A percentile compares a stretch with the other conserved stretches of the same genome.
Evolutionary conservation across 2,888 invertebrate genomes (phyloP).

Genomic region (Serripes groenlandicus): DNA sequence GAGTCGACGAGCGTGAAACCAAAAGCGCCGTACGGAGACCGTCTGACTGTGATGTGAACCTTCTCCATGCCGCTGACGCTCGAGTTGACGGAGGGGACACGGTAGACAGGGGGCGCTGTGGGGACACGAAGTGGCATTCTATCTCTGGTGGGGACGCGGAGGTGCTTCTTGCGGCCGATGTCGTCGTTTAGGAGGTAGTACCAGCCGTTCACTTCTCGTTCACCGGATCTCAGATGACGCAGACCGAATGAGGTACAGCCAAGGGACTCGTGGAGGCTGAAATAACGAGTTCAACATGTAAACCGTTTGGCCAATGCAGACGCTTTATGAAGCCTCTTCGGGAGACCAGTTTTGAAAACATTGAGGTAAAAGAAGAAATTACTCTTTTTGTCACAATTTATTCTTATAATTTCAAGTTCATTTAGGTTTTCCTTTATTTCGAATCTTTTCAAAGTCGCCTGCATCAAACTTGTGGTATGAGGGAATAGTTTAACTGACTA

Average conservation of each 20-base stretch:
- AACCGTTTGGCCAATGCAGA: too few species aligned
- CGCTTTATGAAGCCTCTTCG: too few species aligned
- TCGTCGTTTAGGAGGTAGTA: conserved; percentile 91
- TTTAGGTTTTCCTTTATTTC: too few species aligned
- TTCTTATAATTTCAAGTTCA: too few species aligned
- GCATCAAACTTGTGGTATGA: too few species aligned
- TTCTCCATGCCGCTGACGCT: conserved; percentile 47
- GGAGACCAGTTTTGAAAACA: too few species aligned
- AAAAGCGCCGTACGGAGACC: conserved; percentile 77
- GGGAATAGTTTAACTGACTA: too few species aligned
- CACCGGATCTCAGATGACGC: conserved; percentile 90
- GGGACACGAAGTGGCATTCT: conserved; percentile 44
- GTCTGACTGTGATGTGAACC: conserved; percentile 66
- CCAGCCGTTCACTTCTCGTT: conserved; percentile 90
- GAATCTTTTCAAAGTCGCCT: too few species aligned
- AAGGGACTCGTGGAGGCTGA: conserved; percentile 95
- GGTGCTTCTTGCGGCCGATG: conserved; percentile 88
- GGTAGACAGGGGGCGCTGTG: background rate
- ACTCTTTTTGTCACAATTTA: too few species aligned
- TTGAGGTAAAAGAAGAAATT: too few species aligned
- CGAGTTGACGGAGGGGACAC: conserved; percentile 56
- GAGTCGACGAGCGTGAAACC: conserved; percentile 83
- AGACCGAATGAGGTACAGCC: conserved; percentile 97
- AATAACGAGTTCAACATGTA: too few species aligned
- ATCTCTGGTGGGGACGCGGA: conserved; percentile 71